These are phyloP conservation scores for Poecile montanus DNA, from an alignment of 2,797 vertebrate species.

Conservation along the genomic window DNA sequence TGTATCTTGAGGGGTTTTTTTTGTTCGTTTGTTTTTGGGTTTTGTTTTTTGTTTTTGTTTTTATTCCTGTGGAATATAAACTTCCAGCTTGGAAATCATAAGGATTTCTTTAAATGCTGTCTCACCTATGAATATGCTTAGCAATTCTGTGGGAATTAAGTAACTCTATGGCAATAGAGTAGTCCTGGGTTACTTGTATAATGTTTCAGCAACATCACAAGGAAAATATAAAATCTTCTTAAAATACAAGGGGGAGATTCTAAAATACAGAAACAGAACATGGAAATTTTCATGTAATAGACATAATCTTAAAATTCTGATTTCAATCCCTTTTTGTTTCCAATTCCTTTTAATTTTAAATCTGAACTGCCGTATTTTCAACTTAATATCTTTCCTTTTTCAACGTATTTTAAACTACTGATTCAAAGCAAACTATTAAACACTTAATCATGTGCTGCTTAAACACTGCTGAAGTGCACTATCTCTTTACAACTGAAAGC, in stretches of 20 bases:
- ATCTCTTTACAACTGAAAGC: constrained; percentile 18
- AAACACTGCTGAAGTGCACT: not conserved
- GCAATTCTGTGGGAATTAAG: not conserved
- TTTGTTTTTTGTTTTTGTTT: not conserved
- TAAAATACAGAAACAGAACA: not conserved
- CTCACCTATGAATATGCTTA: not conserved
- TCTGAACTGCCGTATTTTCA: not conserved
- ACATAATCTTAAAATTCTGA: not conserved
- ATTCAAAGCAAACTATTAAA: not conserved
- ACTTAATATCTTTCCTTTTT: not conserved
- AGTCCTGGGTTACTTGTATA: not conserved
- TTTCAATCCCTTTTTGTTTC: not conserved
- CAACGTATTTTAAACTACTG: not conserved
- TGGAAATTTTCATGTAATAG: not conserved
- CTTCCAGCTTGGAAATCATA: not conserved
- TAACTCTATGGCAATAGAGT: not conserved
- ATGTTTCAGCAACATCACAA: not conserved
- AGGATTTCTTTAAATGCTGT: not conserved
- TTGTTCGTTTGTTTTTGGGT: not conserved
- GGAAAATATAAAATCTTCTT: not conserved
- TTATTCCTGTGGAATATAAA: not conserved
- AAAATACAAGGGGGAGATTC: not conserved
- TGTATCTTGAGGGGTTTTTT: not conserved
- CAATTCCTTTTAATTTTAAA: not conserved
- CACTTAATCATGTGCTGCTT: not conserved